Conservation (phyloP, 2,113 vertebrate species). For the Pelecanus crispus region DNA sequence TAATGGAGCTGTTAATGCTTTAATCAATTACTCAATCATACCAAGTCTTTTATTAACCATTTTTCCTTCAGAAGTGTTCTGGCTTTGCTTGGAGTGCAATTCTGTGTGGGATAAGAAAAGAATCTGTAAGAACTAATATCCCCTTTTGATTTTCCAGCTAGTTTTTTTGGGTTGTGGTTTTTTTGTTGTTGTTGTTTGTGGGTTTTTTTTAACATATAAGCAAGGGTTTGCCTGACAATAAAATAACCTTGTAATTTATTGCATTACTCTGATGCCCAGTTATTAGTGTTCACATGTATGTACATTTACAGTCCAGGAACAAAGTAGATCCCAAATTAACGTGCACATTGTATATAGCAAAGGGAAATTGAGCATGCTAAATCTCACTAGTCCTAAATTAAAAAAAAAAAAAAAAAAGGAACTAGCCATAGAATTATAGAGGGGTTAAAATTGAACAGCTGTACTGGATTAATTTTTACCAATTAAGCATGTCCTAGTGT, state of each 20-base stretch:
- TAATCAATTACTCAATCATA: neutral
- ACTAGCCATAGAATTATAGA: neutral
- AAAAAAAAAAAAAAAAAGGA: neutral
- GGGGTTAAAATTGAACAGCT: neutral
- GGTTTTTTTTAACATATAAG: too few species aligned
- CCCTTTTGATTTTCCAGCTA: neutral
- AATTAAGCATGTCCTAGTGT: neutral
- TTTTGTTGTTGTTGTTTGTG: too few species aligned
- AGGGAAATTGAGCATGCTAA: neutral
- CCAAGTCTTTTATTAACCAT: neutral
- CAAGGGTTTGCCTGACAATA: neutral
- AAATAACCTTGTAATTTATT: neutral
- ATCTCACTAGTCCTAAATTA: neutral
- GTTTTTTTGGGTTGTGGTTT: too few species aligned
- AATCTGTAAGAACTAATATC: neutral
- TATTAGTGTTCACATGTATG: neutral
- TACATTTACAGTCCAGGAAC: neutral
- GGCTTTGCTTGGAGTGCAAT: neutral
- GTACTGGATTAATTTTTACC: neutral
- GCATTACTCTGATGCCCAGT: neutral
- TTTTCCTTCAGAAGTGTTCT: neutral
- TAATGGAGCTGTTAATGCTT: neutral
- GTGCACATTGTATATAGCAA: neutral
- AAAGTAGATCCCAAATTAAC: neutral
- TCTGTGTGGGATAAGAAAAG: neutral